These are phyloP conservation scores for Chaetophractus vellerosus DNA, from an alignment of 2,797 vertebrate genomes.

Conservation along the genomic window DNA sequence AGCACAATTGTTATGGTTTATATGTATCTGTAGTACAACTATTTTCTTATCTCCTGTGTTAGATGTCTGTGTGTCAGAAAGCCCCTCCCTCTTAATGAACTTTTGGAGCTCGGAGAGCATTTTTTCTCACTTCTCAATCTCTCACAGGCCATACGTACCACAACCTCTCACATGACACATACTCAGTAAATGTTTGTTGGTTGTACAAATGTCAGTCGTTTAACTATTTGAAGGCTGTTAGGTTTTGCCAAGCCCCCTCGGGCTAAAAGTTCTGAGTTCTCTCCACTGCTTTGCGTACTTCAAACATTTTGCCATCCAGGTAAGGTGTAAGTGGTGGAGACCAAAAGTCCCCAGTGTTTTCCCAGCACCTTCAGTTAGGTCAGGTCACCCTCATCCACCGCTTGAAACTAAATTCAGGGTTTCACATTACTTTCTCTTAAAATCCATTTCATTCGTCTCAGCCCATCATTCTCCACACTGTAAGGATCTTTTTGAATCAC, in stretches of 20 bases:
- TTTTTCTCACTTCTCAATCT: not conserved
- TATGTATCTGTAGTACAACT: not conserved
- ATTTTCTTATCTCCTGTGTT: not conserved
- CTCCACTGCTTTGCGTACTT: not conserved
- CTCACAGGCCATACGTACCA: too few relatives aligned
- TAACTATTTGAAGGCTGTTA: not conserved
- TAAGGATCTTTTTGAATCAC: not conserved
- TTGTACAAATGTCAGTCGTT: not conserved
- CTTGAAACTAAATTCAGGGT: not conserved
- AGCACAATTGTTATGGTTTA: not conserved
- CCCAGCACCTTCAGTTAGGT: not conserved
- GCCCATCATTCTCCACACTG: not conserved
- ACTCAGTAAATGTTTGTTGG: not conserved
- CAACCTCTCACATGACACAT: not conserved
- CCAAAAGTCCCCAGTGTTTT: not conserved
- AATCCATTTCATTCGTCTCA: not conserved
- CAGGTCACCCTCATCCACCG: not conserved
- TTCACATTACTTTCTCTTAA: not conserved
- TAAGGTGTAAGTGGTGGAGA: not conserved
- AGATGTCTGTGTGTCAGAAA: not conserved
- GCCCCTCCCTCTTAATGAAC: not conserved
- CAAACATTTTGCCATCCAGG: not conserved
- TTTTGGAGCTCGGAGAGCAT: not conserved
- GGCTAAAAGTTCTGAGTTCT: not conserved
- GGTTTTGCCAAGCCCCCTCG: not conserved